These are phyloP conservation scores for Phrynosoma platyrhinos DNA, from an alignment of 2,113 vertebrate species.

Conservation along the genomic window DNA sequence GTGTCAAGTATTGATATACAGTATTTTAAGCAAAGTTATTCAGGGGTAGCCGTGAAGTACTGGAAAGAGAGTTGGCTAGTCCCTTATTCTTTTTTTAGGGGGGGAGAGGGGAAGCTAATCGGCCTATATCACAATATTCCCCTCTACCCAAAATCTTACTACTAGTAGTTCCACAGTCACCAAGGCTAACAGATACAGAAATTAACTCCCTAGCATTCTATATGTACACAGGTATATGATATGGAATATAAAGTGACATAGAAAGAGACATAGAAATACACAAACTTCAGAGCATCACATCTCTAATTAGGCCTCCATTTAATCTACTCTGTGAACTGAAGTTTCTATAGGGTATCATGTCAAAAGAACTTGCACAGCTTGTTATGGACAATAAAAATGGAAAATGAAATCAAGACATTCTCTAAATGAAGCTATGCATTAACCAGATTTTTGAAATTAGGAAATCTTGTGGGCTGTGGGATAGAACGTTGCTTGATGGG, in stretches of 20 bases:
- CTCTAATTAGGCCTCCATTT: neutral
- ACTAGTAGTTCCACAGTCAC: neutral
- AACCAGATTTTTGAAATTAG: neutral
- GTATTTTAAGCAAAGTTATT: no score
- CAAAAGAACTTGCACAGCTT: no score
- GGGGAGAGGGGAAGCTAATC: no score
- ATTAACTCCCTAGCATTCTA: neutral
- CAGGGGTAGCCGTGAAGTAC: no score
- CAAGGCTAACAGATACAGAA: neutral
- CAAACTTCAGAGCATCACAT: neutral
- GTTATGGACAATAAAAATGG: no score
- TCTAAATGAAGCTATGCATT: neutral
- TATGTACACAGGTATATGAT: neutral
- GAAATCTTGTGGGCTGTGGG: neutral
- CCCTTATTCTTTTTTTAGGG: no score
- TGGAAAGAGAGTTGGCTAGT: no score
- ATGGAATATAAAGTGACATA: no score
- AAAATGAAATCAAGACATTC: neutral
- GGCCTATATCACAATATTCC: neutral
- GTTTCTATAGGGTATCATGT: neutral
- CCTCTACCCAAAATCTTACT: neutral
- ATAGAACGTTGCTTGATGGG: neutral
- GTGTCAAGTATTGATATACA: no score
- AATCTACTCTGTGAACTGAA: neutral
- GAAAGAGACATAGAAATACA: neutral